A percentile compares a stretch with the other conserved stretches of the same genome.
These are phyloP conservation scores for Dryobota labecula DNA, from an alignment of 2,888 invertebrate species.

Conservation along the genomic window DNA sequence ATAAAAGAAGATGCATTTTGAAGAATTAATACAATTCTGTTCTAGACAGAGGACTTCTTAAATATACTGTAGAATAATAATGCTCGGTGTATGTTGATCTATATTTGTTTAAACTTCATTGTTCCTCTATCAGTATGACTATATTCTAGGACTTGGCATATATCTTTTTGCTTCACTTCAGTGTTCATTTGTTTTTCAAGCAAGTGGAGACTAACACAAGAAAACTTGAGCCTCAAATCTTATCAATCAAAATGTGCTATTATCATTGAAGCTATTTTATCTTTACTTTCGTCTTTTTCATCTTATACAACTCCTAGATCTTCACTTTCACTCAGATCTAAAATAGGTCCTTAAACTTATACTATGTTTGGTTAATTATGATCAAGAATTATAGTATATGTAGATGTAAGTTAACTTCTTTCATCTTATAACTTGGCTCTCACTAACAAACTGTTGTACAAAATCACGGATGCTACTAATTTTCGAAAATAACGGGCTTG, in stretches of 20 bases:
- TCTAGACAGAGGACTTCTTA: too few relatives aligned
- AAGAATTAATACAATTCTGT: too few relatives aligned
- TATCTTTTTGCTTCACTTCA: background rate
- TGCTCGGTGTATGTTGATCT: background rate
- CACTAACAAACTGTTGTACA: slow-evolving; percentile 21
- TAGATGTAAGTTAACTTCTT: background rate
- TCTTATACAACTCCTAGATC: background rate
- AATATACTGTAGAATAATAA: too few relatives aligned
- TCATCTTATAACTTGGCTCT: slow-evolving; percentile 33
- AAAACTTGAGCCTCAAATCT: background rate
- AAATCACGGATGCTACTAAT: slow-evolving; percentile 54
- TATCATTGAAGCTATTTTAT: background rate
- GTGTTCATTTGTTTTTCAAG: background rate
- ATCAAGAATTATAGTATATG: background rate
- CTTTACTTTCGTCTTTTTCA: background rate
- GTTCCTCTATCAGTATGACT: background rate
- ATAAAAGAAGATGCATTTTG: background rate
- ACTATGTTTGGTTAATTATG: background rate
- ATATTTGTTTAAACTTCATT: background rate
- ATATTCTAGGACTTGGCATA: background rate
- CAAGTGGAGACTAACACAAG: background rate
- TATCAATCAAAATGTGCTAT: background rate
- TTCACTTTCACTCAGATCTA: background rate
- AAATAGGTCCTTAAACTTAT: background rate
- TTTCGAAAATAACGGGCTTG: slow-evolving; percentile 57